Conservation (phyloP, 2,797 vertebrate species). For the Ataeniobius toweri region DNA sequence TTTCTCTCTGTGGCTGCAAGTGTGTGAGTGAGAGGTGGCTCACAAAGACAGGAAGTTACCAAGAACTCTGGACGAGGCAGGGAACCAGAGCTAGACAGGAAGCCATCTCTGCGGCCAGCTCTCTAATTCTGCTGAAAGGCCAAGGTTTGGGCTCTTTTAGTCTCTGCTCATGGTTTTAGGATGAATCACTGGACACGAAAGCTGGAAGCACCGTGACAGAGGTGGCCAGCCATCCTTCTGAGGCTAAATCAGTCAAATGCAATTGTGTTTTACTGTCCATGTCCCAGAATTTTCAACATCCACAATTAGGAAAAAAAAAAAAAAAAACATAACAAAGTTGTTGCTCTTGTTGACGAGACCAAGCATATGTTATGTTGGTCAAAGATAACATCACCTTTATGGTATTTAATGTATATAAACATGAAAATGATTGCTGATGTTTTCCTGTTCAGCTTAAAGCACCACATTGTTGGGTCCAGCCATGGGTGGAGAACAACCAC, state of each 20-base stretch:
- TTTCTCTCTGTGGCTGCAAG: conserved; percentile 41
- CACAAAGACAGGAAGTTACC: conserved; percentile 80
- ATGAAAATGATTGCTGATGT: not conserved
- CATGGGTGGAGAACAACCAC: too few species aligned
- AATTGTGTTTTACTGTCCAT: not conserved
- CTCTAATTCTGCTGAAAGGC: conserved; percentile 38
- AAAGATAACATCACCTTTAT: not conserved
- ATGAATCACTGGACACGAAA: conserved; percentile 42
- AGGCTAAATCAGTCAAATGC: not conserved
- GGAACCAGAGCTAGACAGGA: conserved; percentile 52
- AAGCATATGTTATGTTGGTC: not conserved
- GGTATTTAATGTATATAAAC: not conserved
- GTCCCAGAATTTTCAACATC: not conserved
- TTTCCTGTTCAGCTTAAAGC: not conserved
- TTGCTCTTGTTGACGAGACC: too few species aligned
- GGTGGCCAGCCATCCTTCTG: conserved; percentile 3
- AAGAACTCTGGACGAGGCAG: conserved; percentile 34
- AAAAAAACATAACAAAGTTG: too few species aligned
- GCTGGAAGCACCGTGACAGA: conserved; percentile 2
- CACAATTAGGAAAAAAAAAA: not conserved
- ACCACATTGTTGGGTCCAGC: too few species aligned
- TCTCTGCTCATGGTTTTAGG: conserved; percentile 44
- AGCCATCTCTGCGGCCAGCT: conserved; percentile 31
- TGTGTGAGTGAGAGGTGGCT: conserved; percentile 50
- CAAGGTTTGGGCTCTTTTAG: conserved; percentile 21